These are phyloP conservation scores for Chaenodraco wilsoni DNA, from an alignment of 2,797 vertebrate species.

Conservation along the genomic window DNA sequence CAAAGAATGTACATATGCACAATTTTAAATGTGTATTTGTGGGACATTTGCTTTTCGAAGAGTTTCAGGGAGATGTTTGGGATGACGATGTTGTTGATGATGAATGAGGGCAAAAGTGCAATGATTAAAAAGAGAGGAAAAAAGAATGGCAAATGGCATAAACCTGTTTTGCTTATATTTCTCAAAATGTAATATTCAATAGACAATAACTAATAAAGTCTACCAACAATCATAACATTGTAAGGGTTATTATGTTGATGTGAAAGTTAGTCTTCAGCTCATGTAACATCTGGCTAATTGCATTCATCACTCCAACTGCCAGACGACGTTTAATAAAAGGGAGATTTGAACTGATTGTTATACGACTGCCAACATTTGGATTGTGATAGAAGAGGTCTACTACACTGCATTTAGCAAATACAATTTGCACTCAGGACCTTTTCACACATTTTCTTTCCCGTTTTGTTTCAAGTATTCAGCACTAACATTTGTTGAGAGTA, in stretches of 20 bases:
- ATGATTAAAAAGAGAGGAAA: not conserved
- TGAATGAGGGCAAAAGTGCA: not conserved
- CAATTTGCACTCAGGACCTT: constrained; percentile 41
- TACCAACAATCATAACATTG: not conserved
- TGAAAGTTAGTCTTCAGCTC: constrained; percentile 10
- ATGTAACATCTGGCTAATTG: constrained; percentile 33
- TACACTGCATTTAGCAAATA: constrained; percentile 46
- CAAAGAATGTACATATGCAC: not conserved
- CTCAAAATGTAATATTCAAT: not conserved
- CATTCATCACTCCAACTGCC: constrained; percentile 22
- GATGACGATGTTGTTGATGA: not conserved
- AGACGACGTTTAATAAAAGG: constrained; percentile 25
- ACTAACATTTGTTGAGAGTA: not conserved
- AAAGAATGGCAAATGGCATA: not conserved
- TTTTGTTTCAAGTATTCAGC: not conserved
- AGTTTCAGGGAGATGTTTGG: not conserved
- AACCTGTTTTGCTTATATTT: not conserved
- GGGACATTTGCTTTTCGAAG: not conserved
- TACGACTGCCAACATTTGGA: constrained; percentile 34
- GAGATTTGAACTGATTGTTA: constrained; percentile 36
- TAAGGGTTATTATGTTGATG: constrained; percentile 15
- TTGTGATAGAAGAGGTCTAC: constrained; percentile 39
- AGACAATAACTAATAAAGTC: not conserved
- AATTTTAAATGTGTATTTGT: not conserved
- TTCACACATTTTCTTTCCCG: not conserved